Evolutionary conservation across 2,113 vertebrate genomes (phyloP), one percentile per base, ranked within the genome.

Genomic region (Trichechus manatus): DNA sequence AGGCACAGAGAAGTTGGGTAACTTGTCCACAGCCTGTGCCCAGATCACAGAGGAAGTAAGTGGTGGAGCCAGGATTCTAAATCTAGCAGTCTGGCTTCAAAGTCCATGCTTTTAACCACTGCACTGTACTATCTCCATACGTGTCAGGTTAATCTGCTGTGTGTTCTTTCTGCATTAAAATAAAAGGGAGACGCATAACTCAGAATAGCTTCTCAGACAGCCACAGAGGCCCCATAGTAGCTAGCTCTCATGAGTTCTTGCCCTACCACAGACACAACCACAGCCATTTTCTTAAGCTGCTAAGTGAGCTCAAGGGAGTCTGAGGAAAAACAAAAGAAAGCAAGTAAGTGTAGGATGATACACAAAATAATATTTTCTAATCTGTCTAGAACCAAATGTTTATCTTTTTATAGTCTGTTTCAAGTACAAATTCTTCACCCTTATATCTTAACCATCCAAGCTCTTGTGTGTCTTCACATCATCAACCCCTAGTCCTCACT

Each of bases 231-330:
- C 1, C 99, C 98, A 1, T 99, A 98, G 97, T 99, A 98, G 77
- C 98, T 97, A 0, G 99, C 98, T 42, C 99, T 99, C 96, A 98
- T 98, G 96, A 99, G 98, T 98, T 99, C 99, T 98, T 99, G 99
- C 95, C 99, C 99, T 17, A 99, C 99, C 97, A 99, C 99, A 63
- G 99, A 99, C 95, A 99, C 99, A 98, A 99, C 98, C 93, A 99
- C 99, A 97, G 99, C 99, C 99, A 99, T 99, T 98, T 99, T 99
- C 98, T 99, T 99, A 98, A 99, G 98, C 96, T 99, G 99, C 97
- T 99, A 99, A 93, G 99, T 99, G 94, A 99, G 98, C 98, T 99
- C 99, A 79, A 99, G 98, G 95, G 99, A 99, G 92, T 99, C 99
- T 99, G 97, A 91, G 31, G 74, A 31, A 87, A 87, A 74, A 63